These are phyloP conservation scores for Sinocyclocheilus grahami DNA, from an alignment of 2,113 vertebrate genomes.

Conservation along the genomic window DNA sequence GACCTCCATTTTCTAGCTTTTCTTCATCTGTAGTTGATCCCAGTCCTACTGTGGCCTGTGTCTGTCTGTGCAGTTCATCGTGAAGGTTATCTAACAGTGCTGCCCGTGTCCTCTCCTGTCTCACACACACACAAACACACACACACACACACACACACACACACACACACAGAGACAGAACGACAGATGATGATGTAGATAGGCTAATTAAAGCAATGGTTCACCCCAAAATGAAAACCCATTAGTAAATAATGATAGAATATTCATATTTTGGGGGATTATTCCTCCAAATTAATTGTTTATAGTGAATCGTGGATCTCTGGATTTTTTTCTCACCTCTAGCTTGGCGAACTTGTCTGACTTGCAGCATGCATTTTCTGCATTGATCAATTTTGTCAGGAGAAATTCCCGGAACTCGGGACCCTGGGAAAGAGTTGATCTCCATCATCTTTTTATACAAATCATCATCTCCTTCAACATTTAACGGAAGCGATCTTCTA, in stretches of 20 bases:
- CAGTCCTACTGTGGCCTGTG: conserved; percentile 87
- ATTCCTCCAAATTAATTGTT: neutral
- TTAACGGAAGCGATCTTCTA: neutral
- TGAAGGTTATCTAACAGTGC: conserved; percentile 92
- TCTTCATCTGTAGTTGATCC: conserved; percentile 84
- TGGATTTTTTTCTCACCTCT: conserved; percentile 78
- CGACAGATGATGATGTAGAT: conserved; percentile 4
- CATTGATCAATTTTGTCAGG: conserved; percentile 95
- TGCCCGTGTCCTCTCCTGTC: conserved; percentile 85
- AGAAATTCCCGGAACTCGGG: conserved; percentile 93
- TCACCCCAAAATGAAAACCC: neutral
- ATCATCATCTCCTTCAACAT: neutral
- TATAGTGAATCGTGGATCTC: neutral
- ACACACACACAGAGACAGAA: conserved; percentile 42
- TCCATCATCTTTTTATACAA: conserved; percentile 52
- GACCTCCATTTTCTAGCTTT: conserved; percentile 87
- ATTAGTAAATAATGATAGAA: neutral
- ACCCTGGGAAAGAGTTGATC: conserved; percentile 74
- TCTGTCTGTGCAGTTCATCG: conserved; percentile 89
- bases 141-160: conserved; percentile 41
- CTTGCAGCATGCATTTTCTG: conserved; percentile 94
- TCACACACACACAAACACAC: conserved; percentile 43
- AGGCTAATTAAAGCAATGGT: neutral
- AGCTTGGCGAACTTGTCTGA: conserved; percentile 97
- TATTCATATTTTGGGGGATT: neutral